Conservation (phyloP, 2,888 invertebrate species). For the Erebia ligea region DNA sequence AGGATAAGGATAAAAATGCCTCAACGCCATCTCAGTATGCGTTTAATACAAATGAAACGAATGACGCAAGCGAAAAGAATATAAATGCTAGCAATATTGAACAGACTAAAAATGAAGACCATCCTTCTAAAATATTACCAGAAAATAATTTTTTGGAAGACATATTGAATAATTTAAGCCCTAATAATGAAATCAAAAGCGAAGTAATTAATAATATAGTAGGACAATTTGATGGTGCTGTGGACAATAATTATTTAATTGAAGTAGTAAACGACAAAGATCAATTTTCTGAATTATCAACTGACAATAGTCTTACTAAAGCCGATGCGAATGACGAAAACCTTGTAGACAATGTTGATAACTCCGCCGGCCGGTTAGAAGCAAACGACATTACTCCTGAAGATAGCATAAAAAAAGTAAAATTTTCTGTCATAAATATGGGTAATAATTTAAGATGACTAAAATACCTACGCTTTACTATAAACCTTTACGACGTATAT, state of each 20-base stretch:
- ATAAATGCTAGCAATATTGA: not conserved
- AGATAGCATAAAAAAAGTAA: conserved; percentile 63
- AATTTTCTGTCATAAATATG: conserved; percentile 58
- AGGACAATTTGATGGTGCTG: not conserved
- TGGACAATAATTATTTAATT: not conserved
- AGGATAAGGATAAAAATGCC: not conserved
- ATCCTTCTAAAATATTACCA: not conserved
- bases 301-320: not conserved
- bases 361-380: conserved; percentile 20
- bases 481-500: not conserved
- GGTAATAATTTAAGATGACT: conserved; percentile 55
- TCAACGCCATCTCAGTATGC: not conserved
- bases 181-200: not conserved
- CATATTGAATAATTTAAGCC: not conserved
- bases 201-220: not conserved
- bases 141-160: not conserved
- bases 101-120: not conserved
- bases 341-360: not conserved
- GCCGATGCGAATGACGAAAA: not conserved
- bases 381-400: conserved; percentile 47
- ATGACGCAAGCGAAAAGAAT: not conserved
- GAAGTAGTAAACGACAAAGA: not conserved
- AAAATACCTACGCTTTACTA: not conserved
- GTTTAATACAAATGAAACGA: not conserved
- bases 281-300: not conserved